Evolutionary conservation across 2,113 vertebrate species (phyloP).

Genomic region (Cryptomyrus ogoouensis): DNA sequence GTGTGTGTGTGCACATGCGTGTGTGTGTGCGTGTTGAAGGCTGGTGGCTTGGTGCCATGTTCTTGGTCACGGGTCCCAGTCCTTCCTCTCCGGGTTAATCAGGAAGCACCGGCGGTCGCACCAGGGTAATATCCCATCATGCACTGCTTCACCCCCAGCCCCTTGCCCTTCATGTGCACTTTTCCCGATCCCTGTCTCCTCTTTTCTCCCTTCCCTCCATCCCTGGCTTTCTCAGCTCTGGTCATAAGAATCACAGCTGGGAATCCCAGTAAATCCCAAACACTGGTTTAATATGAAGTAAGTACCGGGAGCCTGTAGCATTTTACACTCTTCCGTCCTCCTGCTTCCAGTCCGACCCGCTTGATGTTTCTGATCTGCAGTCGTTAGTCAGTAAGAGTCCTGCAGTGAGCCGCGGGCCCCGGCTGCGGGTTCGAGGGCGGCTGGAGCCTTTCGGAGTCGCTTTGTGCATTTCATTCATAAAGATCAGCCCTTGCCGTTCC

Average conservation of each 20-base stretch:
- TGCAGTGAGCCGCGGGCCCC: neutral
- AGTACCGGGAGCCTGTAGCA: neutral
- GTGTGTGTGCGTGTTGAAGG: neutral
- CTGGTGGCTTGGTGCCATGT: neutral
- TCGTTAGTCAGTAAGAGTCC: conserved; percentile 1
- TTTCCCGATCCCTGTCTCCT: neutral
- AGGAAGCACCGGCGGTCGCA: neutral
- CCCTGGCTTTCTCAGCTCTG: neutral
- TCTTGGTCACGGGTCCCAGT: neutral
- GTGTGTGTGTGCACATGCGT: neutral
- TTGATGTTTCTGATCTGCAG: neutral
- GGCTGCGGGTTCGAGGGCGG: neutral
- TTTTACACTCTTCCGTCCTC: neutral
- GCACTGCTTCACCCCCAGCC: neutral
- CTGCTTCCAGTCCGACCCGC: neutral
- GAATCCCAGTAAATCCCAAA: neutral
- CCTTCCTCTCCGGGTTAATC: neutral
- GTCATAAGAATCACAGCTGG: neutral
- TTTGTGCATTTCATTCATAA: too few species aligned
- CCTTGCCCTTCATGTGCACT: neutral
- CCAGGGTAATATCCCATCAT: neutral
- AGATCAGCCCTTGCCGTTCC: too few species aligned
- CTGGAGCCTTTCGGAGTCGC: neutral
- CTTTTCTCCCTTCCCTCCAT: neutral
- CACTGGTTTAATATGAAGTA: neutral